A percentile compares a stretch with the other conserved stretches of the same genome.
Conservation (phyloP, 2,888 invertebrate species). For the Beris chalybata region DNA sequence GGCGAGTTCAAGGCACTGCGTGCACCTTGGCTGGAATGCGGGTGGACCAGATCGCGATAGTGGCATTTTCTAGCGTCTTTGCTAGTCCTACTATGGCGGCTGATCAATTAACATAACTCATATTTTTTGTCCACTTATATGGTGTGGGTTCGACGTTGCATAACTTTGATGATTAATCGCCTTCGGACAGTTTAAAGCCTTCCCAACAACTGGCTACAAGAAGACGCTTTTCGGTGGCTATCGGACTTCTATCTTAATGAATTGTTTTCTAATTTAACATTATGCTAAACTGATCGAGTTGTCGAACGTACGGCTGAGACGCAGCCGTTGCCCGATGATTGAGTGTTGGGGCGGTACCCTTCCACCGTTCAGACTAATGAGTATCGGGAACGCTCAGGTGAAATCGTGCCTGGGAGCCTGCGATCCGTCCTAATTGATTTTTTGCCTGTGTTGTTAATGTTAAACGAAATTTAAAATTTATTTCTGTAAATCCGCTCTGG, state of each 20-base stretch:
- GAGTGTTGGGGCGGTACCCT: constrained; percentile 26
- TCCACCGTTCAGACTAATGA: constrained; percentile 25
- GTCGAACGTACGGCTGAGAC: background rate
- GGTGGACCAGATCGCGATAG: constrained; percentile 30
- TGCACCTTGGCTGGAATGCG: constrained; percentile 26
- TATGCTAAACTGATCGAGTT: constrained; percentile 27
- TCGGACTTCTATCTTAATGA: constrained; percentile 31
- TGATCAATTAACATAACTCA: constrained; percentile 32
- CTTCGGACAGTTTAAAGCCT: constrained; percentile 20
- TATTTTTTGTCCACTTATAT: constrained; percentile 26
- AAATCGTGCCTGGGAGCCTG: constrained; percentile 12
- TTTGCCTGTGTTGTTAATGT: background rate
- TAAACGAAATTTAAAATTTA: constrained; percentile 19
- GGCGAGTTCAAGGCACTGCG: constrained; percentile 20
- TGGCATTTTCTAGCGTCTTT: constrained; percentile 9
- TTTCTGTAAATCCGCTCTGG: constrained; percentile 3
- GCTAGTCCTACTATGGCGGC: constrained; percentile 9
- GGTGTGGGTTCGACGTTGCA: constrained; percentile 30
- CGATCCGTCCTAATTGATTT: constrained; percentile 30
- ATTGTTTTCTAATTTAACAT: constrained; percentile 32
- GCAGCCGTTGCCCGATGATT: constrained; percentile 22
- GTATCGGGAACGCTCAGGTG: constrained; percentile 7
- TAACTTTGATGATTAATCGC: constrained; percentile 30
- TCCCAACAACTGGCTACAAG: background rate
- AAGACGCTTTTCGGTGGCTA: constrained; percentile 31